Evolutionary conservation across 2,888 invertebrate genomes (phyloP), one percentile per base, ranked within the genome.

Genomic region (Formica aserva): DNA sequence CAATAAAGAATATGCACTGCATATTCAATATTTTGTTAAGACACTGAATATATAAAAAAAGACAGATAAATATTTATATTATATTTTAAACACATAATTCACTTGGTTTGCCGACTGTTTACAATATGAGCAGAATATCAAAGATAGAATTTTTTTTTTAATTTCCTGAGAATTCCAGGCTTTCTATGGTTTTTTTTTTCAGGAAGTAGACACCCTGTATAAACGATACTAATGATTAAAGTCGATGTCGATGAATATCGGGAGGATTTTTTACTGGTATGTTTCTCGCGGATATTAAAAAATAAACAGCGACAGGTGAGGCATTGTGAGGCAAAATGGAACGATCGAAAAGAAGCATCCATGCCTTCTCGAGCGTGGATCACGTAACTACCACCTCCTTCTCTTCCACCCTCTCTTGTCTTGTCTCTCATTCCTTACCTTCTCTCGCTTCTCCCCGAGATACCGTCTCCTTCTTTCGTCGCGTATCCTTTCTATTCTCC

Each of bases 321-420:
- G 83, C 60, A 80, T 78, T 71, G 71, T 60, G 72, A 72, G 86
- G 90, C 85, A 88, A 90, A 88, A 87, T 55, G 88, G 87, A 83
- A 87, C 69, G 85, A 87, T 80, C 82, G 65, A 88, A 88, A 88
- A 78, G 89, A 67, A 86, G 89, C 90, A 92, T 93, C 91, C 89
- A 91, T 93, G 92, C 86, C 89, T 88, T 91, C 90, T 93, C 90
- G 91, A 93, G 92, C 93, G 92, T 92, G 92, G 91, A 93, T 93
- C 92, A 92, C 91, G 92, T 92, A 92, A 91, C 92, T 90, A 85
- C 91, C 88, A 85, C 82, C 87, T 55, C n/a, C 48, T n/a, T 4
- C 41, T 15, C 41, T 45, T 15, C 67, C 55, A 82, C 83, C 77
- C 62, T 65, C 74, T 86, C 85, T 76, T 72, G 75, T 77, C 77